Conservation (phyloP, 2,888 invertebrate species). For the Tricholauxania praeusta region DNA sequence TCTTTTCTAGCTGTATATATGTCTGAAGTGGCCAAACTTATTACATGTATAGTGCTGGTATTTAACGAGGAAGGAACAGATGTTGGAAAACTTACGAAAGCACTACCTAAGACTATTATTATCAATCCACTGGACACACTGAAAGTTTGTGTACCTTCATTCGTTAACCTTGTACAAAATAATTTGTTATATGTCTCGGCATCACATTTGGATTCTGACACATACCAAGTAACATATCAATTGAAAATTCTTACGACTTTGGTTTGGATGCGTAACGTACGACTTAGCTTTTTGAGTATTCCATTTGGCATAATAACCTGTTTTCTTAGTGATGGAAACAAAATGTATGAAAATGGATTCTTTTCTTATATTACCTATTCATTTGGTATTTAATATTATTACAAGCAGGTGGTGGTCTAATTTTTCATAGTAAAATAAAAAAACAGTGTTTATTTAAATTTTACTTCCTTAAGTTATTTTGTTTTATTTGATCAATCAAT, state of each 20-base stretch:
- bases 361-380: too few species aligned
- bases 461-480: too few species aligned
- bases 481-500: too few species aligned
- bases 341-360: too few species aligned
- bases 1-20: slow-evolving; percentile 85
- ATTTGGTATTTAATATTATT: too few species aligned
- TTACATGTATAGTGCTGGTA: slow-evolving; percentile 85
- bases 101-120: slow-evolving; percentile 80
- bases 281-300: slow-evolving; percentile 90
- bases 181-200: too few species aligned
- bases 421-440: too few species aligned
- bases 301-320: slow-evolving; percentile 90
- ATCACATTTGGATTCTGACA: slow-evolving; percentile 97
- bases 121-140: slow-evolving; percentile 87
- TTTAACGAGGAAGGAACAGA: slow-evolving; percentile 80
- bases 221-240: slow-evolving; percentile 99
- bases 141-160: slow-evolving; percentile 94
- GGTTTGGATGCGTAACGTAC: slow-evolving; percentile 98
- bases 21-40: too few species aligned
- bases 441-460: too few species aligned
- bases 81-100: slow-evolving; percentile 72
- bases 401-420: too few species aligned
- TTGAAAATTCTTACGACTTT: slow-evolving; percentile 95
- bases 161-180: too few species aligned
- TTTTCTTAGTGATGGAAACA: too few species aligned